These are phyloP conservation scores for Leptopilina boulardi DNA, from an alignment of 1,140 invertebrate species.

Conservation along the genomic window DNA sequence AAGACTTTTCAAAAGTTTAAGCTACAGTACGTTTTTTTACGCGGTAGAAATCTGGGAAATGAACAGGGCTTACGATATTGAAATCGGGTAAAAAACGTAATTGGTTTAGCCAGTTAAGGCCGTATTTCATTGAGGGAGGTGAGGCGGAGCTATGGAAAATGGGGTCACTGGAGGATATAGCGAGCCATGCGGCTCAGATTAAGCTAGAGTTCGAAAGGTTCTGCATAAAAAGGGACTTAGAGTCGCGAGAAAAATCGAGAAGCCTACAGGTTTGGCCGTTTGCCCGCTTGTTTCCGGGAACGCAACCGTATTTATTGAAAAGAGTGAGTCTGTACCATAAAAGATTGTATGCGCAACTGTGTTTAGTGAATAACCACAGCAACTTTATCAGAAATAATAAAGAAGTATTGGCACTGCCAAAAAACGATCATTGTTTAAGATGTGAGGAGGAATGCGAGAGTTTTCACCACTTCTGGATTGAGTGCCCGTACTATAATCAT, in stretches of 20 bases:
- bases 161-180: neutral
- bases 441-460: too few relatives aligned
- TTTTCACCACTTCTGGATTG: too few relatives aligned
- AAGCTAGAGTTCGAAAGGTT: neutral
- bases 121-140: neutral
- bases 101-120: neutral
- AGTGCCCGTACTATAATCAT: too few relatives aligned
- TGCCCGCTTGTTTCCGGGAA: neutral
- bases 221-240: neutral
- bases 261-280: neutral
- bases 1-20: neutral
- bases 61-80: neutral
- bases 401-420: too few relatives aligned
- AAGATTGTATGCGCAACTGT: neutral
- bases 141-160: neutral
- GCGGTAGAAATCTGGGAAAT: neutral
- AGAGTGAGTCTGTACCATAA: neutral
- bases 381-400: too few relatives aligned
- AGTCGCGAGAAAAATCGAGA: neutral
- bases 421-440: too few relatives aligned
- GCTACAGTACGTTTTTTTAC: neutral
- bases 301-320: neutral
- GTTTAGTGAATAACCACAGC: too few relatives aligned
- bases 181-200: neutral
- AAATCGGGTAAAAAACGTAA: neutral